Conservation (phyloP, 2,113 vertebrate genomes). For the Cyanoderma ruficeps region DNA sequence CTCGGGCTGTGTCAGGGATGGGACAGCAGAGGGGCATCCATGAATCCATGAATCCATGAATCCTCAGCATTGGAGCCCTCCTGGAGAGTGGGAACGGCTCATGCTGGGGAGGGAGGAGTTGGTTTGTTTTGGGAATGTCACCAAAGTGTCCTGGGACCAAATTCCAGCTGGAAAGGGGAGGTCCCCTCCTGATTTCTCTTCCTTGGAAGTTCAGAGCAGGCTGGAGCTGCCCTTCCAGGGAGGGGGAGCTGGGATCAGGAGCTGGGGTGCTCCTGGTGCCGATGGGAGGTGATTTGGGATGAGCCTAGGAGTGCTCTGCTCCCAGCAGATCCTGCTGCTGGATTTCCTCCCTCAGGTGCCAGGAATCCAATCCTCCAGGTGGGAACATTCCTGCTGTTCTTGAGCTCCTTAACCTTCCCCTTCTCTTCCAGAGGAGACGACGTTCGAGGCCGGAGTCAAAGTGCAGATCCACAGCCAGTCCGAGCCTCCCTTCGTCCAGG, state of each 20-base stretch:
- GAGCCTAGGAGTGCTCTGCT: neutral
- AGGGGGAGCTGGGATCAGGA: neutral
- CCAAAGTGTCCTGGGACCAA: neutral
- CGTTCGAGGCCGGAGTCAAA: constrained; percentile 95
- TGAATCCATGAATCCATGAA: neutral
- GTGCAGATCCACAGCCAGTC: constrained; percentile 99
- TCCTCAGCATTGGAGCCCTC: neutral
- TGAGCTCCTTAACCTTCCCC: neutral
- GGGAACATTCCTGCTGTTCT: neutral
- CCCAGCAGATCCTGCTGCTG: neutral
- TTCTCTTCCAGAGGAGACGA: constrained; percentile 89
- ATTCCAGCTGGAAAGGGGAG: neutral
- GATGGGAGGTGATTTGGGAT: fast-evolving
- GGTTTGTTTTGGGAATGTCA: neutral
- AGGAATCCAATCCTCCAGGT: fast-evolving
- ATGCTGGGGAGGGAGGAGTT: neutral
- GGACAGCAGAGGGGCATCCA: neutral
- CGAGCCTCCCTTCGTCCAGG: constrained; percentile 95
- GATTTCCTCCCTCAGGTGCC: neutral
- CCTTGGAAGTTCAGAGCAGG: neutral
- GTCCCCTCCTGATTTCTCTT: neutral
- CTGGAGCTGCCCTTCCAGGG: neutral
- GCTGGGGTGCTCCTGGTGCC: neutral
- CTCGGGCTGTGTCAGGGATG: neutral
- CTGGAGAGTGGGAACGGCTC: fast-evolving